Evolutionary conservation across 35 echinoderm and acorn worm genomes (phyloP).

Genomic region (Acanthaster planci): DNA sequence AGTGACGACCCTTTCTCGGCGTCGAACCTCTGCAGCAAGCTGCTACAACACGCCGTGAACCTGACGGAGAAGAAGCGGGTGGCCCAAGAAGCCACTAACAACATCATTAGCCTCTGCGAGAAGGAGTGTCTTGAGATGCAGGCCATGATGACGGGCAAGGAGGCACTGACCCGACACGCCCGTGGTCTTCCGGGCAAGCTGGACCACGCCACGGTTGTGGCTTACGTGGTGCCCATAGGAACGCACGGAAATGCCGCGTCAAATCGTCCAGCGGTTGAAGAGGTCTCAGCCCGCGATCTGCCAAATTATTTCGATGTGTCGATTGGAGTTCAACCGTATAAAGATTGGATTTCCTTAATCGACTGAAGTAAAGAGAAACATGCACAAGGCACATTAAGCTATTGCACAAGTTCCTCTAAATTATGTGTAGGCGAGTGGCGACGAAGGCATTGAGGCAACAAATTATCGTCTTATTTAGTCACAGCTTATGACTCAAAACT

Average conservation of each 20-base stretch:
- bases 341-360: not conserved
- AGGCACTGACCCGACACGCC: not conserved
- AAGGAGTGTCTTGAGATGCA: not conserved
- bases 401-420: no score
- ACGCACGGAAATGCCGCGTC: not conserved
- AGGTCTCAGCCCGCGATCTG: not conserved
- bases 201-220: constrained; percentile 60
- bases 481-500: no score
- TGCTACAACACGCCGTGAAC: constrained; percentile 40
- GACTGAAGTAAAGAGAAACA: no score
- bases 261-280: not conserved
- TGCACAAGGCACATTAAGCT: no score
- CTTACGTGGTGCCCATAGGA: not conserved
- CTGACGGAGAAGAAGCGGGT: constrained; percentile 27
- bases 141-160: not conserved
- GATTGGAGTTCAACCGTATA: not conserved
- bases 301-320: not conserved
- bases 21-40: constrained; percentile 10
- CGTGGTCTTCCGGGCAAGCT: constrained; percentile 42
- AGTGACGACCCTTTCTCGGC: constrained; percentile 34
- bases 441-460: no score
- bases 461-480: no score
- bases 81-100: constrained; percentile 7
- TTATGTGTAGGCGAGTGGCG: no score
- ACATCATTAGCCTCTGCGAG: not conserved